Evolutionary conservation across 2,888 invertebrate genomes (phyloP), one percentile per base, ranked within the genome.

Genomic region (Xanthorhoe designata): DNA sequence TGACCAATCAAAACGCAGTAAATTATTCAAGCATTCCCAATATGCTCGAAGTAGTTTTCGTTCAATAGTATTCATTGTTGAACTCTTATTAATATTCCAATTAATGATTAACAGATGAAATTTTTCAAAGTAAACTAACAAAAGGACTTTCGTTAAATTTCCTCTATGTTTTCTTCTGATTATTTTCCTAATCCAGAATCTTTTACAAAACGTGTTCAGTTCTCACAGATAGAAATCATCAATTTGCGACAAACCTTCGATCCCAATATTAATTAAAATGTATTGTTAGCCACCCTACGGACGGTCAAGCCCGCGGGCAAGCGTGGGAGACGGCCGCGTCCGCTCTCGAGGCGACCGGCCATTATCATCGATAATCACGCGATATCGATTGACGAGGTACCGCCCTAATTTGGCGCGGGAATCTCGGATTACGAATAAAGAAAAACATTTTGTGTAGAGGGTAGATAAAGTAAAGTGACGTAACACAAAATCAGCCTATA

Each of bases 351-450:
- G 52, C 61, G 32, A 19, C 60, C 64, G 63, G 77, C 83, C 85
- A 87, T 89, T 88, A 90, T 89, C 80, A 79, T 84, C 89, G 88
- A 90, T 91, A 88, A 91, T 90, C 90, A 90, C 89, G 89, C 87
- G 83, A 89, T 91, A 91, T 90, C 88, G 90, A 91, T 88, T 64
- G 66, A 53, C 62, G 71, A 75, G 73, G 71, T 72, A 52, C 68
- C 66, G 66, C 75, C 73, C 75, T 77, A 77, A 77, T 77, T 70
- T 70, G 62, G 55, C 68, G 59, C 65, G 69, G 67, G 69, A 67
- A 63, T 64, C 66, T 69, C 64, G 60, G 66, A 62, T 72, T 70
- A 68, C 65, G 4, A 45, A 38, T 50, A 53, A 57, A 47, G 61
- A 45, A 18, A 38, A 24, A 17, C 35, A 51, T 24, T 17, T 29